phyloP scores from a whole-genome alignment of 92 coral and sea anemone genomes.

The Epizoanthus rinbou region DNA sequence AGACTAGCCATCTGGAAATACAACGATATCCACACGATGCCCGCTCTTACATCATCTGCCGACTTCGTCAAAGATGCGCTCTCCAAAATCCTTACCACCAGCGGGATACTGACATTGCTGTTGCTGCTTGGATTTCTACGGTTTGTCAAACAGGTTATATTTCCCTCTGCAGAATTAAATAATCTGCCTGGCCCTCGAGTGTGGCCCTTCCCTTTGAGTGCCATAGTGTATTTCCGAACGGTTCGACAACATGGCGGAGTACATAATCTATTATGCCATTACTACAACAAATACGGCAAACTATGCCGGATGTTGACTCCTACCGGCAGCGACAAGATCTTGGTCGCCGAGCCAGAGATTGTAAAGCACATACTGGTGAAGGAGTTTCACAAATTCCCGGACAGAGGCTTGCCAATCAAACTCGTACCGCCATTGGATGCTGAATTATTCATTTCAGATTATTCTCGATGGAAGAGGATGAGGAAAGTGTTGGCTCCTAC shows the following conservation, averaged over 20 bases:
- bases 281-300: slow-evolving; percentile 52
- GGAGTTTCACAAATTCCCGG: slow-evolving; percentile 57
- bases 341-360: slow-evolving; percentile 57
- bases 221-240: slow-evolving; percentile 31
- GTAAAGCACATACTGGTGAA: slow-evolving; percentile 60
- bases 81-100: not conserved
- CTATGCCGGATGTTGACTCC: slow-evolving; percentile 31
- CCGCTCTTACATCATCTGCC: not conserved
- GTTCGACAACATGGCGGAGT: slow-evolving; percentile 45
- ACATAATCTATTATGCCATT: slow-evolving; percentile 40
- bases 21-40: not conserved
- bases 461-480: slow-evolving; percentile 58
- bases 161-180: not conserved
- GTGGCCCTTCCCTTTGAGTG: slow-evolving; percentile 54
- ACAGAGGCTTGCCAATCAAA: slow-evolving; percentile 55
- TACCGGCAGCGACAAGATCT: slow-evolving; percentile 37
- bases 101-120: not conserved
- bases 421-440: slow-evolving; percentile 60
- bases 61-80: not conserved
- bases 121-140: not conserved
- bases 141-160: not conserved
- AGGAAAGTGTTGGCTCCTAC: slow-evolving; percentile 54
- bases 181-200: slow-evolving; percentile 54
- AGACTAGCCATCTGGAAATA: not conserved
- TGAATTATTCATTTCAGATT: slow-evolving; percentile 53